Percentiles rank a stretch among this genome's conserved stretches.
Evolutionary conservation across 37 sponge, comb jelly and placozoan genomes (phyloP).

Genomic region (Eunapius fragilis): DNA sequence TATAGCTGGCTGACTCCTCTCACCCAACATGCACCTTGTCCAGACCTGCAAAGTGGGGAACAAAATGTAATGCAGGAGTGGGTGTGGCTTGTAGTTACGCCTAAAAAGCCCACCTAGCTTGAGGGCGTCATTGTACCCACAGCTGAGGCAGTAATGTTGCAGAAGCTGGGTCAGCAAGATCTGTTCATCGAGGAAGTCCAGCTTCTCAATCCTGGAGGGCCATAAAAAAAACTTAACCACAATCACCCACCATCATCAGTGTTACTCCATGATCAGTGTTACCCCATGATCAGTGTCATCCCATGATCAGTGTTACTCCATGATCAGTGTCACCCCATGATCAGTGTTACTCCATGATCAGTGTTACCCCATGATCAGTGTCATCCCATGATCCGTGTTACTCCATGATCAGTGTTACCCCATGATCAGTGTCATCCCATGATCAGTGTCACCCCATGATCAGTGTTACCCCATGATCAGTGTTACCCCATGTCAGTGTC

Average conservation of each 20-base stretch:
- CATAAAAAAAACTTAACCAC: neutral
- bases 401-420: neutral
- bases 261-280: neutral
- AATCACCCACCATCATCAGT: neutral
- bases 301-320: neutral
- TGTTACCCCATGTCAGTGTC: too few relatives aligned
- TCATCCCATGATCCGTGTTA: too few relatives aligned
- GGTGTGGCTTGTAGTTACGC: neutral
- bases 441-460: neutral
- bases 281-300: too few relatives aligned
- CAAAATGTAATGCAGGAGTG: neutral
- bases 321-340: too few relatives aligned
- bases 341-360: too few relatives aligned
- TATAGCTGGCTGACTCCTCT: neutral
- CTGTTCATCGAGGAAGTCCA: constrained; percentile 89
- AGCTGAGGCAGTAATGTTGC: constrained; percentile 85
- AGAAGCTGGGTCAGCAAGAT: constrained; percentile 83
- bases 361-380: too few relatives aligned
- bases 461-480: too few relatives aligned
- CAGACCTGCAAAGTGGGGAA: neutral
- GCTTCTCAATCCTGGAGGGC: constrained; percentile 66
- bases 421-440: neutral
- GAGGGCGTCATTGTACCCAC: constrained; percentile 69
- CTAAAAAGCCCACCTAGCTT: constrained; percentile 14
- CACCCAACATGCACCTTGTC: neutral